phyloP scores from a whole-genome alignment of 2,113 vertebrate genomes.

The Sturnira hondurensis region DNA sequence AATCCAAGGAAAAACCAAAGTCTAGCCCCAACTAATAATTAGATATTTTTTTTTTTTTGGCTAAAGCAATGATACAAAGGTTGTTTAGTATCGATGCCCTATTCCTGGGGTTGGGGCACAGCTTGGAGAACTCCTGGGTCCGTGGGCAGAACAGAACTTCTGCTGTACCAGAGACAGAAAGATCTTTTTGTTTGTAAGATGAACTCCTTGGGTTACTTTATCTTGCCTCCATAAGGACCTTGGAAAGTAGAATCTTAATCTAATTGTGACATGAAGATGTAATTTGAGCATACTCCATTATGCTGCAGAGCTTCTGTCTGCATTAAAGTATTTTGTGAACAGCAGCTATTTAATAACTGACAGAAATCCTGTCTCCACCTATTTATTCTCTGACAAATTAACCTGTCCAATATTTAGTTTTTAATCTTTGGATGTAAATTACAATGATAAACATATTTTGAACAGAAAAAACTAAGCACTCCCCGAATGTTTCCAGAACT shows the following conservation, averaged over 20 bases:
- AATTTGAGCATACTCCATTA: constrained; percentile 56
- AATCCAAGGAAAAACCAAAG: constrained; percentile 57
- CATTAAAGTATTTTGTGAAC: constrained; percentile 48
- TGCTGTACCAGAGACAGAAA: neutral
- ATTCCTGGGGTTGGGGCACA: constrained; percentile 18
- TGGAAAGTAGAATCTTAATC: constrained; percentile 37
- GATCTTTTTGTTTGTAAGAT: constrained; percentile 38
- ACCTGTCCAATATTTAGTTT: neutral
- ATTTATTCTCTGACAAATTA: constrained; percentile 26
- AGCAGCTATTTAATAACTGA: constrained; percentile 55
- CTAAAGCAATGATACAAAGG: constrained; percentile 38
- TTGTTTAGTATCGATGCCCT: neutral
- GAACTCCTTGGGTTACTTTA: constrained; percentile 49
- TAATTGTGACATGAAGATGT: constrained; percentile 56
- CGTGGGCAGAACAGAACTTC: constrained; percentile 55
- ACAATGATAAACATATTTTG: constrained; percentile 20
- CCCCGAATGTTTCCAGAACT: neutral
- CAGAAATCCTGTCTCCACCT: constrained; percentile 40
- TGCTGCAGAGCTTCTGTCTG: neutral
- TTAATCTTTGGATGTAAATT: neutral
- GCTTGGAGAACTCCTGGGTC: constrained; percentile 47
- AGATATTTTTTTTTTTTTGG: constrained; percentile 44
- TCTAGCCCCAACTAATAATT: constrained; percentile 50
- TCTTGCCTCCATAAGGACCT: neutral
- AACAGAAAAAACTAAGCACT: constrained; percentile 2